A percentile compares a stretch with the other conserved stretches of the same genome.
These are phyloP conservation scores for Xyrichtys novacula DNA, from an alignment of 2,797 vertebrate genomes.

Conservation along the genomic window DNA sequence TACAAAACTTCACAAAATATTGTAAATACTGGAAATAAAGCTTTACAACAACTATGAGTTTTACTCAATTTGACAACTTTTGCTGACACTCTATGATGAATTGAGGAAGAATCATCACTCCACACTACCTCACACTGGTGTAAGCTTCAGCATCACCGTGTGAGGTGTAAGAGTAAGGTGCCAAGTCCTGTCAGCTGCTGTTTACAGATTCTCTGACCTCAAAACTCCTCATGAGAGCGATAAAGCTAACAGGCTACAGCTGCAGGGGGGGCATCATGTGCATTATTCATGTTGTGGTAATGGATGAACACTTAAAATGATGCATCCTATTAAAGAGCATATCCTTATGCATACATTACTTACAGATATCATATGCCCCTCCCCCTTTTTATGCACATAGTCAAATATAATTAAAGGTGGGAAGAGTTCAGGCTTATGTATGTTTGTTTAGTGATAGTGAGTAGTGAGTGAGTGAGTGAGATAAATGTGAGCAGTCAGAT, in stretches of 20 bases:
- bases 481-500: constrained; percentile 5
- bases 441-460: constrained; percentile 19
- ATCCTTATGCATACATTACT: background rate
- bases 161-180: constrained; percentile 32
- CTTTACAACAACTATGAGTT: background rate
- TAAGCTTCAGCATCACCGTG: constrained; percentile 32
- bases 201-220: constrained; percentile 30
- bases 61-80: background rate
- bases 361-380: background rate
- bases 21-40: background rate
- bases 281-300: constrained; percentile 36
- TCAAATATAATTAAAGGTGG: constrained; percentile 22
- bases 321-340: constrained; percentile 5
- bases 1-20: background rate
- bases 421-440: background rate
- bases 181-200: constrained; percentile 4
- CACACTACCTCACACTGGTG: constrained; percentile 24
- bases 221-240: background rate
- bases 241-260: constrained; percentile 6
- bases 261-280: constrained; percentile 7
- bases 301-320: background rate
- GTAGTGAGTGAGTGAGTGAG: background rate
- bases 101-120: background rate
- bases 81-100: too few species aligned
- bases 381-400: background rate